A percentile compares a stretch with the other conserved stretches of the same genome.
Evolutionary conservation across 2,113 vertebrate species (phyloP).

Genomic region (Apodemus sylvaticus): DNA sequence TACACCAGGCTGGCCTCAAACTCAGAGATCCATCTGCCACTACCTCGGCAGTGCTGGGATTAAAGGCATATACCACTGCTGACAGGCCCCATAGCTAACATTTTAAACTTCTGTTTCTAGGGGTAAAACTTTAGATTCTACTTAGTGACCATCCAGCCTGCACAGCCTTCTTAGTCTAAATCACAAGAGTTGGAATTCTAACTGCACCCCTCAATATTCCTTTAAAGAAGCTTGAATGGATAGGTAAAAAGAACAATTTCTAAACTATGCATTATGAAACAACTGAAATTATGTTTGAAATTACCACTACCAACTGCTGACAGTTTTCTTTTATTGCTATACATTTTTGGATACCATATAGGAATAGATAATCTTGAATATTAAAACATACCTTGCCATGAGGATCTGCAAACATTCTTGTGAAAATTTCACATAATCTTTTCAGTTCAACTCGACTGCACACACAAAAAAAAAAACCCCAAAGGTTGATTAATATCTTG

Average conservation of each 20-base stretch:
- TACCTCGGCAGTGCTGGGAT: background rate
- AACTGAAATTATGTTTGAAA: slow-evolving; percentile 48
- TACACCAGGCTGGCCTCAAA: background rate
- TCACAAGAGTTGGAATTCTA: background rate
- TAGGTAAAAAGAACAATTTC: slow-evolving; percentile 1
- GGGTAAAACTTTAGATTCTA: background rate
- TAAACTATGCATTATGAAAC: slow-evolving; percentile 15
- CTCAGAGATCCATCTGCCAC: background rate
- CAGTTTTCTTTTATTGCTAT: background rate
- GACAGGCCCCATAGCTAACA: background rate
- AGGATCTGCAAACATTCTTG: slow-evolving; percentile 99
- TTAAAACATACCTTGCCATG: slow-evolving; percentile 96
- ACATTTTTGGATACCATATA: background rate
- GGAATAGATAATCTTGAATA: slow-evolving; percentile 57
- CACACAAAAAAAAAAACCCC: slow-evolving; percentile 61
- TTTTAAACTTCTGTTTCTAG: background rate
- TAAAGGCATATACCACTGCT: background rate
- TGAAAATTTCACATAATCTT: slow-evolving; percentile 99
- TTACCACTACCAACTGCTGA: slow-evolving; percentile 16
- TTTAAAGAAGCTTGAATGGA: slow-evolving; percentile 12
- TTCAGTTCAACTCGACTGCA: slow-evolving; percentile 97
- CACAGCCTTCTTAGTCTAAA: background rate
- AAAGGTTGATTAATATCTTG: slow-evolving; percentile 70
- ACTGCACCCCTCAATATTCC: background rate
- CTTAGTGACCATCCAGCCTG: background rate